Conservation (phyloP, 2,113 vertebrate species). For the Dermatemys mawii region DNA sequence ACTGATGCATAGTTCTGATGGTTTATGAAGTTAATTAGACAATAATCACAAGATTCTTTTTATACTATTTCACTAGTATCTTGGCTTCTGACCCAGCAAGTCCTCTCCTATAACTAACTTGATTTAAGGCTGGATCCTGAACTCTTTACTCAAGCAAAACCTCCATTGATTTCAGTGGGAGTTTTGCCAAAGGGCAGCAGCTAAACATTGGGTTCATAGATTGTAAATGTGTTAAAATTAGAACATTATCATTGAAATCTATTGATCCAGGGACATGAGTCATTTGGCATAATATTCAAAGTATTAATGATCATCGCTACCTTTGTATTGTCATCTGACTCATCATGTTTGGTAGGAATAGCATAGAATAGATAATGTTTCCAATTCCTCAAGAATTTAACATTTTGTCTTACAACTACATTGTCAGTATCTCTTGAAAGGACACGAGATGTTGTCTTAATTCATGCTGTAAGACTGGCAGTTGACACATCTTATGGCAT, state of each 20-base stretch:
- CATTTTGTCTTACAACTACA: constrained; percentile 28
- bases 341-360: constrained; percentile 3
- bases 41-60: not conserved
- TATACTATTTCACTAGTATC: not conserved
- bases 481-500: constrained; percentile 51
- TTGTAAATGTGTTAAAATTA: not conserved
- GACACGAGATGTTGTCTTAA: constrained; percentile 17
- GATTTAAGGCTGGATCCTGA: not conserved
- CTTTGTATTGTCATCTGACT: constrained; percentile 26
- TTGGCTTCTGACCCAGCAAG: not conserved
- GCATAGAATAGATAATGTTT: constrained; percentile 17
- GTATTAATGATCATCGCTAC: constrained; percentile 21
- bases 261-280: not conserved
- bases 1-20: not conserved
- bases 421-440: not conserved
- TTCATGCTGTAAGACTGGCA: constrained; percentile 52
- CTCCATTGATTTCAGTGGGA: not conserved
- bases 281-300: constrained; percentile 2
- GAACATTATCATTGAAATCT: not conserved
- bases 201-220: not conserved
- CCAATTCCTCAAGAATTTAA: not conserved
- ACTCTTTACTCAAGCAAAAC: not conserved
- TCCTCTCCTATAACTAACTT: not conserved
- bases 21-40: not conserved
- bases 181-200: not conserved